Evolutionary conservation across 2,797 vertebrate genomes (phyloP), one percentile per base, ranked within the genome.

Genomic region (Mormyrus hasselquistii): DNA sequence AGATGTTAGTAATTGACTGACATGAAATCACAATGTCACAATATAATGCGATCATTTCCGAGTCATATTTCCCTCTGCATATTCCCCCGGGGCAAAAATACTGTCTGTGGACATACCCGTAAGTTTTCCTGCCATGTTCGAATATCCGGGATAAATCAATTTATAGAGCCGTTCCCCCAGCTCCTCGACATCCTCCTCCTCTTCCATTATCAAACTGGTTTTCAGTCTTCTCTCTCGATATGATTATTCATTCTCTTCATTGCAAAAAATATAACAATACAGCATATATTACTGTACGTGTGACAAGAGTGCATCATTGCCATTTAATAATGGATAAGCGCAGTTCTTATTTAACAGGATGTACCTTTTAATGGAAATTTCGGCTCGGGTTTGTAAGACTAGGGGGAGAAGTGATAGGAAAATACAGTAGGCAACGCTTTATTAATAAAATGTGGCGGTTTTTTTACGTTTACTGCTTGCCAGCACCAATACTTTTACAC

Each of bases 141-240:
- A 91, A 79, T 97, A 93, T 92, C 93, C 94, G 47, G 93, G 93
- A 89, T 93, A 93, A 91, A 97, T 95, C 82, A 93, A 88, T 89
- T 83, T 88, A 92, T 96, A 97, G 87, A 96, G 91, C 55, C 95
- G 92, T 90, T 96, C 96, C 44, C 96, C 96, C 84, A 96, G 90
- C 55, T 89, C 90, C 88, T 96, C 96, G 87, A 96, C 57, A 83
- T 95, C 93, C 44, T 94, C 94, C 38, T 94, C 93, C 47, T 91
- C 92, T 9, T 94, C 94, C 96, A 97, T 96, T 53, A 87, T 9
- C 14, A 76, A 52, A 76, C 19, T 73, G 14, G 8, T 79, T 73
- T 50, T 55, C 55, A 55, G n/a, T 85, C 50, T 29, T 34, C 4
- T 22, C 69, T 82, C 47, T 34, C 29, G 52, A 50, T 76, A 34